Conservation (phyloP, 2,113 vertebrate species). For the Mastomys coucha region DNA sequence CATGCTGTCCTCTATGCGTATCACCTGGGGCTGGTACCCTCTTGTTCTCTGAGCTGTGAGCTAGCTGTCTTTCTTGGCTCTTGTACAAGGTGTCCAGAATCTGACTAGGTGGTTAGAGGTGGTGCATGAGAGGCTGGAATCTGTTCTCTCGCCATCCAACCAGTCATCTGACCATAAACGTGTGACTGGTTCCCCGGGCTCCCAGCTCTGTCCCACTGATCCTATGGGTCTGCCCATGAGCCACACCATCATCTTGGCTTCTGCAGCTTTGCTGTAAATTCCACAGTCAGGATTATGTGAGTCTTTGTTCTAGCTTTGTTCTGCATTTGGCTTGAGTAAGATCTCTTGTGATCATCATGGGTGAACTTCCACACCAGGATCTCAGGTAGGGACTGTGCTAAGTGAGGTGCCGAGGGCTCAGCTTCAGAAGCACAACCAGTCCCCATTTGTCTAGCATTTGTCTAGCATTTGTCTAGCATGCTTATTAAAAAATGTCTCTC, state of each 20-base stretch:
- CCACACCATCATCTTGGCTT: too few relatives aligned
- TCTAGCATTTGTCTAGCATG: not conserved
- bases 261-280: not conserved
- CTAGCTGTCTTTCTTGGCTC: not conserved
- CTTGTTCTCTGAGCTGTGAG: not conserved
- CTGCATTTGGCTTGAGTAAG: too few relatives aligned
- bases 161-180: accelerated
- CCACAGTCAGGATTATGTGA: not conserved
- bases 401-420: too few relatives aligned
- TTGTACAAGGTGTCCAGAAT: not conserved
- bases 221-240: accelerated
- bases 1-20: not conserved
- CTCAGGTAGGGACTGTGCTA: not conserved
- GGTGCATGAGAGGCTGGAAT: not conserved
- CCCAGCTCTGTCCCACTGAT: accelerated
- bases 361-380: not conserved
- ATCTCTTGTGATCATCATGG: not conserved
- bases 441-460: not conserved
- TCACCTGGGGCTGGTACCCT: not conserved
- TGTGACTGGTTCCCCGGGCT: not conserved
- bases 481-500: not conserved
- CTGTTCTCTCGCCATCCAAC: not conserved
- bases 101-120: not conserved
- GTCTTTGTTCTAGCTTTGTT: not conserved
- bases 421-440: accelerated